These are phyloP conservation scores for Caenorhabditis plicata DNA, from an alignment of 2,888 invertebrate genomes.

Conservation along the genomic window DNA sequence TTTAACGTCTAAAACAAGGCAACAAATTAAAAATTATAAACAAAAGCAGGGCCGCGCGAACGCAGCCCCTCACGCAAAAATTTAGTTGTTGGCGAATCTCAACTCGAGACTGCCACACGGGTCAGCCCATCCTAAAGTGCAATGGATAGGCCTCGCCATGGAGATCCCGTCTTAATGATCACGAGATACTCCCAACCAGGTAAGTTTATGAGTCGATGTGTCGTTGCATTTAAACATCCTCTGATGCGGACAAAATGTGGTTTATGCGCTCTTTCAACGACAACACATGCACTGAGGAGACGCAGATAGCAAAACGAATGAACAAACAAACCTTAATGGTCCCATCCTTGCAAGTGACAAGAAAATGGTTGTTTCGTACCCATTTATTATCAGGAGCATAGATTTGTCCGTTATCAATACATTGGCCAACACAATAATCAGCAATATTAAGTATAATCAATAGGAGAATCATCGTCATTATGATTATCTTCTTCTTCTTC, in stretches of 20 bases:
- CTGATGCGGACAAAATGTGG: no score
- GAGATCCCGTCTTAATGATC: conserved; percentile 76
- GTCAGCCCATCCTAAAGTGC: conserved; percentile 76
- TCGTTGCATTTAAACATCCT: no score
- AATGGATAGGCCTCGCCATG: conserved; percentile 76
- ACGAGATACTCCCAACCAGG: conserved; percentile 77
- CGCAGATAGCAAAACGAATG: no score
- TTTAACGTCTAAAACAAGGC: conserved; percentile 47
- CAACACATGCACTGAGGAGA: no score
- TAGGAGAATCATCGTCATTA: no score
- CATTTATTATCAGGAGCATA: conserved; percentile 39
- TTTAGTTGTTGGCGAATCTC: conserved; percentile 66
- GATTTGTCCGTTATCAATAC: conserved; percentile 24
- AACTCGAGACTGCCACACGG: conserved; percentile 77
- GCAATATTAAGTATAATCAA: no score
- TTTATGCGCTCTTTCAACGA: no score
- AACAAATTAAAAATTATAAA: no score
- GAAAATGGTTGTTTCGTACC: conserved; percentile 40
- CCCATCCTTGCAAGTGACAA: conserved; percentile 34
- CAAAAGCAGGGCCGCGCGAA: no score
- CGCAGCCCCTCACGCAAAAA: conserved; percentile 48
- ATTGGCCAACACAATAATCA: no score
- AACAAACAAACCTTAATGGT: conserved; percentile 26
- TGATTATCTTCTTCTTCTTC: no score
- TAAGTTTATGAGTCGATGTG: no score